Evolutionary conservation across 2,797 vertebrate genomes (phyloP).

Genomic region (Masticophis lateralis): DNA sequence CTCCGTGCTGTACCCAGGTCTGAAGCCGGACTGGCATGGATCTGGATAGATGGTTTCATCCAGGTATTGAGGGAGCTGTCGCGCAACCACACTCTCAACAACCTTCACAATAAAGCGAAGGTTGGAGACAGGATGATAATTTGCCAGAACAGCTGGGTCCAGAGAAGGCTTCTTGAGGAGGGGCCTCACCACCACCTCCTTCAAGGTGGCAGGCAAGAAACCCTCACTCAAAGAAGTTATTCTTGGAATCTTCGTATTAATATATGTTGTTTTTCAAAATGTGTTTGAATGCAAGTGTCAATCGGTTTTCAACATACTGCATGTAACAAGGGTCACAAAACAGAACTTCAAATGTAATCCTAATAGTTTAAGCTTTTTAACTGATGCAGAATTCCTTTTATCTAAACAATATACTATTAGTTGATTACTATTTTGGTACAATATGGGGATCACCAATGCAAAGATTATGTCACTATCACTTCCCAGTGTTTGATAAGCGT

Average conservation of each 20-base stretch:
- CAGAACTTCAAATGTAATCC: not conserved
- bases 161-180: too few relatives aligned
- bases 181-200: too few relatives aligned
- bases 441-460: not conserved
- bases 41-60: too few relatives aligned
- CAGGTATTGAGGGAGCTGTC: too few relatives aligned
- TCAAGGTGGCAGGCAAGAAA: too few relatives aligned
- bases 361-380: not conserved
- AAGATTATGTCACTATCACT: not conserved
- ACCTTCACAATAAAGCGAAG: too few relatives aligned
- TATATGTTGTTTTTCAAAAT: not conserved
- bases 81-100: too few relatives aligned
- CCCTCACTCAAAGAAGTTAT: not conserved
- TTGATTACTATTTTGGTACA: not conserved
- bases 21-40: too few relatives aligned
- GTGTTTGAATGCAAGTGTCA: not conserved
- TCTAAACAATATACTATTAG: not conserved
- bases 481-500: not conserved
- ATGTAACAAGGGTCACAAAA: not conserved
- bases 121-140: too few relatives aligned
- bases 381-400: not conserved
- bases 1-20: too few relatives aligned
- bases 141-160: too few relatives aligned
- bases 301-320: not conserved
- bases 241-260: not conserved